phyloP scores from a whole-genome alignment of 2,888 invertebrate species.

The Heliconius charithonia region DNA sequence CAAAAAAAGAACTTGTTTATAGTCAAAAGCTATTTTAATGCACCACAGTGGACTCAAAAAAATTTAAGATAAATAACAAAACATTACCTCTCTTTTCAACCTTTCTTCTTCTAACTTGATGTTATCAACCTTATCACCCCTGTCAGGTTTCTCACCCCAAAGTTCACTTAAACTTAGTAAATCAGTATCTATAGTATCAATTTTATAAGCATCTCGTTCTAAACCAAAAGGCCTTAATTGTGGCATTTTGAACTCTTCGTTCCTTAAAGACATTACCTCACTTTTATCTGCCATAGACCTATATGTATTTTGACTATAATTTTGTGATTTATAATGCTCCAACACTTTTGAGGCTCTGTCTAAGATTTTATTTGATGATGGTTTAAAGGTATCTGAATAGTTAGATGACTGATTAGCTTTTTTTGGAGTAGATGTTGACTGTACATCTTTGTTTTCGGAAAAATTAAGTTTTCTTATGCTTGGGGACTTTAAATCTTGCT shows the following conservation, averaged over 20 bases:
- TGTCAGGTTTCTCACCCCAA: conserved; percentile 82
- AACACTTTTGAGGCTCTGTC: conserved; percentile 74
- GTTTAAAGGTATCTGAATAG: conserved; percentile 64
- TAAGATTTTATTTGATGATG: conserved; percentile 75
- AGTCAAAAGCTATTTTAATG: too few species aligned
- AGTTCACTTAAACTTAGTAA: conserved; percentile 85
- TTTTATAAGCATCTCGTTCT: conserved; percentile 58
- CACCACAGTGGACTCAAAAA: not conserved
- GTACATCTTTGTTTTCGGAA: conserved; percentile 68
- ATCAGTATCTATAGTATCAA: conserved; percentile 75
- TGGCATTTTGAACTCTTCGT: conserved; percentile 73
- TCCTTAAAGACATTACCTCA: conserved; percentile 55
- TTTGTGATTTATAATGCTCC: conserved; percentile 74
- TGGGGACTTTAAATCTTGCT: conserved; percentile 61
- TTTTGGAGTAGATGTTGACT: conserved; percentile 77
- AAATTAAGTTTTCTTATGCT: conserved; percentile 70
- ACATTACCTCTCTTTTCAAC: conserved; percentile 87
- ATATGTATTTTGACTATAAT: conserved; percentile 58
- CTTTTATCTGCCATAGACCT: conserved; percentile 60
- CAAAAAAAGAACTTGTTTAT: not conserved
- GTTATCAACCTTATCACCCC: conserved; percentile 63
- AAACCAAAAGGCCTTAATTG: conserved; percentile 70
- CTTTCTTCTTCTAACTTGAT: conserved; percentile 89
- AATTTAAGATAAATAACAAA: not conserved
- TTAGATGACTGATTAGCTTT: conserved; percentile 52